These are phyloP conservation scores for Strongylocentrotus purpuratus DNA, from an alignment of 35 echinoderm and acorn worm species.

Conservation along the genomic window DNA sequence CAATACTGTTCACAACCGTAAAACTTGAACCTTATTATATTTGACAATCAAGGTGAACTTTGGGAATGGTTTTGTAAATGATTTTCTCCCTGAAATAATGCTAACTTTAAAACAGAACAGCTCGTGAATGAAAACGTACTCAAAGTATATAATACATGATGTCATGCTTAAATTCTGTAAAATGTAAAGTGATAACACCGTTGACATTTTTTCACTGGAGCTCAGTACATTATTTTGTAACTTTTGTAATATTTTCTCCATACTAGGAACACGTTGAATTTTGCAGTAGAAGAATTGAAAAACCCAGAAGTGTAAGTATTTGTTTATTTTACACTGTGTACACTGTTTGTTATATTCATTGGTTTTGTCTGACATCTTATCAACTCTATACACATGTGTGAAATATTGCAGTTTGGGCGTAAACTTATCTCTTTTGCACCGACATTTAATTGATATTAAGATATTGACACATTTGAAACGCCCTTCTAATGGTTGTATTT, in stretches of 20 bases:
- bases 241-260: background rate
- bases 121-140: no score
- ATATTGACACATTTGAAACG: background rate
- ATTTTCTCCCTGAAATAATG: no score
- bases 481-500: background rate
- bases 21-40: no score
- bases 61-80: no score
- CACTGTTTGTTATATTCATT: background rate
- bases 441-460: no score
- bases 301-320: conserved; percentile 23
- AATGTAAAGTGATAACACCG: no score
- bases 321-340: background rate
- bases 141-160: no score
- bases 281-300: conserved; percentile 42
- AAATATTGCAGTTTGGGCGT: background rate
- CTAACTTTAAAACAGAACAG: no score
- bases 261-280: conserved; percentile 43
- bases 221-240: background rate
- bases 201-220: no score
- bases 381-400: background rate
- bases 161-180: no score
- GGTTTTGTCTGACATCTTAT: background rate
- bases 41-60: no score
- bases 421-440: background rate
- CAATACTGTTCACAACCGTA: no score